Evolutionary conservation across 2,888 invertebrate species (phyloP), one percentile per base, ranked within the genome.

Genomic region (Acheta domesticus): DNA sequence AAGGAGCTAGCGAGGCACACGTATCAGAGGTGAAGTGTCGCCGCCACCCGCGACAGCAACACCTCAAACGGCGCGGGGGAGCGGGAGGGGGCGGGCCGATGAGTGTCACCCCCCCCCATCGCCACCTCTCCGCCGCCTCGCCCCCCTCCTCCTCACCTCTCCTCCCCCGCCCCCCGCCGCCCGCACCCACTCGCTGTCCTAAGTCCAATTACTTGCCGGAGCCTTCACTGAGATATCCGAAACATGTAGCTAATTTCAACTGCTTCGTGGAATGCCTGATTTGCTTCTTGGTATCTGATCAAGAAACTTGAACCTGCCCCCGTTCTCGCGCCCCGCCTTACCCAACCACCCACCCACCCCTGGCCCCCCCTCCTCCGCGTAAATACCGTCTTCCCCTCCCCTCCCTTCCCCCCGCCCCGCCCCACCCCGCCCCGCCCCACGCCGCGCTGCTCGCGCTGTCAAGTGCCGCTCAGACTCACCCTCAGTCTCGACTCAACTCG

Each of bases 221-320:
- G 62, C 62, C 62, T 62, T 62, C 62, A 62, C 62, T 19, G 62
- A 62, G 62, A 62, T 62, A 62, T 62, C 62, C 62, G 62, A 62
- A 62, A 62, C 62, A 62, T 62, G 62, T 62, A 62, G 62, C 62
- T 62, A 62, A 62, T 62, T 62, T 62, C 62, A 62, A 62, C 62
- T 62, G 62, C 62, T 62, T 62, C 62, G n/a, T 62, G 62, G 62
- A 62, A 62, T 62, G 62, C 62, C 62, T 62, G 62, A 62, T 62
- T 62, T 62, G 62, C 62, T 14, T 62, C 62, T 62, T 62, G 62
- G 62, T 62, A 62, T 62, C 62, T 62, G 62, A 62, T 62, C 62
- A 62, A 62, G 62, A 62, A 62, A 62, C 62, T 62, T 62, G 62
- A 62, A 62, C n/a, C 62, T 62, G 16, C 62, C 62, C 62, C 62